phyloP scores from a whole-genome alignment of 2,797 vertebrate genomes.

The Paratrypauchen microcephalus region DNA sequence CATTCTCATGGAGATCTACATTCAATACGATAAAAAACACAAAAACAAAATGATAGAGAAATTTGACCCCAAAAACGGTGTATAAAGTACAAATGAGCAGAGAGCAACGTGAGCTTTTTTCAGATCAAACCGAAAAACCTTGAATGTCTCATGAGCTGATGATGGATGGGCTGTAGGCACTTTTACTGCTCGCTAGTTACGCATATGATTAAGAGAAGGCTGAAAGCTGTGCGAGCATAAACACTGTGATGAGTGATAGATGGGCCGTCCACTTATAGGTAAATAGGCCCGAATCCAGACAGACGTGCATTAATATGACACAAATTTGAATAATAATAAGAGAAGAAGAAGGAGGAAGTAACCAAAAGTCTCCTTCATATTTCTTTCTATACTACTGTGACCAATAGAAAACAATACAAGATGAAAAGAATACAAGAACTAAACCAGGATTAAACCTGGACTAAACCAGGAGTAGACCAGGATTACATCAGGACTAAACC shows the following conservation, averaged over 20 bases:
- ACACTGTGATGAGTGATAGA: conserved; percentile 56
- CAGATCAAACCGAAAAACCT: conserved; percentile 45
- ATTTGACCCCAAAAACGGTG: neutral
- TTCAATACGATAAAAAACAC: neutral
- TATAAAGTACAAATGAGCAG: too few species aligned
- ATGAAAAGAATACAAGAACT: too few species aligned
- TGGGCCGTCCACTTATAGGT: conserved; percentile 42
- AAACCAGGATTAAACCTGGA: too few species aligned
- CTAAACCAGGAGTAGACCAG: too few species aligned
- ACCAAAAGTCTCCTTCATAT: too few species aligned
- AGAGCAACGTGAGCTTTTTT: conserved; percentile 16
- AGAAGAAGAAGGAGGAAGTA: conserved; percentile 23
- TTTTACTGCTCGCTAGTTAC: conserved; percentile 51
- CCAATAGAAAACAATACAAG: too few species aligned
- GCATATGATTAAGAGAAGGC: conserved; percentile 57
- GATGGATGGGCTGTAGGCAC: conserved; percentile 57
- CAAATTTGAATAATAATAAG: conserved; percentile 35
- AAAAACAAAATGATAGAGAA: too few species aligned
- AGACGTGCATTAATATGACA: conserved; percentile 44
- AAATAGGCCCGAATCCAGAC: conserved; percentile 36
- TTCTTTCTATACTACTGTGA: too few species aligned
- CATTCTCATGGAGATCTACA: neutral
- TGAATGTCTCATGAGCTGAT: conserved; percentile 55
- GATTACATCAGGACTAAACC: too few species aligned
- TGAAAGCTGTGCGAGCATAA: conserved; percentile 46